These are phyloP conservation scores for Heliconius melpomene DNA, from an alignment of 1,140 invertebrate species.

Conservation along the genomic window DNA sequence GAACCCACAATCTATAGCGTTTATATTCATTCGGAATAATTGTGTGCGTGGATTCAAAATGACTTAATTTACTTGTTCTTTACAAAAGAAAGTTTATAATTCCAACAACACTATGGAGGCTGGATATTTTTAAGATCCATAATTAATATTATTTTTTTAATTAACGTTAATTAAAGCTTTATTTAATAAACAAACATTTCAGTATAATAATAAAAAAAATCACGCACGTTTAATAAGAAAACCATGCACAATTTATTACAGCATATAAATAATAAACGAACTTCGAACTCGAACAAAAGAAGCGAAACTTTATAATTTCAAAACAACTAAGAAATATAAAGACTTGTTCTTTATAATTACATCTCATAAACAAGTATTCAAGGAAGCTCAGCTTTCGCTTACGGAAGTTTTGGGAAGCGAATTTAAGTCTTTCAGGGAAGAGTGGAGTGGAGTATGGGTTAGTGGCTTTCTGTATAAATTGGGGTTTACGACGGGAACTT, in stretches of 20 bases:
- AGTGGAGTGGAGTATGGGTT: not conserved
- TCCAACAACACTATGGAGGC: too few species aligned
- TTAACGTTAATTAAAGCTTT: too few species aligned
- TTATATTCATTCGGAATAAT: too few species aligned
- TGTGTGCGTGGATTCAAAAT: too few species aligned
- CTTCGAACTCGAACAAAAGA: not conserved
- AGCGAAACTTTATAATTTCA: constrained; percentile 2
- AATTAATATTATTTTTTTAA: too few species aligned
- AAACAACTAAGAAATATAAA: constrained; percentile 24
- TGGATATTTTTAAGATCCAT: too few species aligned
- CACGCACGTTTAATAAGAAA: not conserved
- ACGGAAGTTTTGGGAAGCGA: not conserved
- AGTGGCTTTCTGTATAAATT: not conserved
- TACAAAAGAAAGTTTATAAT: too few species aligned
- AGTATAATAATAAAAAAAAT: not conserved
- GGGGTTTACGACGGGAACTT: not conserved
- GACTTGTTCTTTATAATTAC: constrained; percentile 16
- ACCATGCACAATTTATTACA: not conserved
- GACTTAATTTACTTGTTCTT: too few species aligned
- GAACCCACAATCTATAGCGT: too few species aligned
- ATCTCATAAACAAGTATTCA: constrained; percentile 17
- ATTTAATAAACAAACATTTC: not conserved
- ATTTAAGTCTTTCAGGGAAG: not conserved
- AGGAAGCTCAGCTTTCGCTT: not conserved
- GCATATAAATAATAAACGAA: not conserved